Evolutionary conservation across 2,113 vertebrate species (phyloP), one percentile per base, ranked within the genome.

Genomic region (Okapia johnstoni): DNA sequence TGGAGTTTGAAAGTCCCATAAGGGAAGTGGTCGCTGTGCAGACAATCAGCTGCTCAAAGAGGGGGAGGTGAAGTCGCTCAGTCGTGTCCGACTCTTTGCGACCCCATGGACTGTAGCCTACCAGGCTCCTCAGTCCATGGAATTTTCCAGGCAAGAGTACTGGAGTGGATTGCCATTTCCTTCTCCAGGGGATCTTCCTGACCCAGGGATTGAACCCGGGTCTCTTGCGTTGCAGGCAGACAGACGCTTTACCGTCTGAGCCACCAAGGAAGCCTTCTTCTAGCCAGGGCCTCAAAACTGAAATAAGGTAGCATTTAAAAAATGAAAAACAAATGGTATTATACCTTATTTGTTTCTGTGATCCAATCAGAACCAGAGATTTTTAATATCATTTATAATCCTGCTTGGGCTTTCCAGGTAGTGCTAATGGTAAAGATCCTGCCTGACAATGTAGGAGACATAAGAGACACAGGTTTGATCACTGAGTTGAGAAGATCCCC

Each of bases 51-150:
- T 77, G 1, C 33, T 86, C 7, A 50, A 66, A 76, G 19, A 76
- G 2, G 6, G 28, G 1, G 3, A 92, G 26, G 8, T n/a, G 36
- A 26, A n/a, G n/a, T n/a, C n/a, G n/a, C n/a, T n/a, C n/a, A n/a
- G n/a, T n/a, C n/a, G n/a, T n/a, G n/a, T n/a, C n/a, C n/a, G n/a
- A n/a, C n/a, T n/a, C n/a, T n/a, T n/a, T n/a, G n/a, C n/a, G n/a
- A n/a, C n/a, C n/a, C n/a, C n/a, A n/a, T n/a, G n/a, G n/a, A n/a
- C n/a, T n/a, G n/a, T n/a, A n/a, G n/a, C n/a, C n/a, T n/a, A n/a
- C n/a, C n/a, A n/a, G n/a, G n/a, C n/a, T n/a, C n/a, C n/a, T n/a
- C n/a, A n/a, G n/a, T n/a, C n/a, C n/a, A n/a, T n/a, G n/a, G n/a
- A n/a, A n/a, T n/a, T n/a, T n/a, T n/a, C n/a, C n/a, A n/a, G n/a